Conservation (phyloP, 2,113 vertebrate genomes). For the Nycticryphes semicollaris region DNA sequence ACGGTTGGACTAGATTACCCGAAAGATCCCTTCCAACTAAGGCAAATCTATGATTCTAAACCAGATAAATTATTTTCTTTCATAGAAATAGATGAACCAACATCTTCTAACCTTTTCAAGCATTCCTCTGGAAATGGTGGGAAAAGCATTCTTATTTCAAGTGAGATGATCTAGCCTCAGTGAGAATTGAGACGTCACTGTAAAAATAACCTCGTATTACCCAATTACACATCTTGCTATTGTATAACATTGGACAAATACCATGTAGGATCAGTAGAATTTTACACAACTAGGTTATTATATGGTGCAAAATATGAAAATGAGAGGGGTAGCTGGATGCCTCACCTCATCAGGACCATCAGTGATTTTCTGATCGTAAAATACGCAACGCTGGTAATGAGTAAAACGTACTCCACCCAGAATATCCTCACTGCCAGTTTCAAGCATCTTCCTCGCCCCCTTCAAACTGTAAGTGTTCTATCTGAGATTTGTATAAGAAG, state of each 20-base stretch:
- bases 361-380: not conserved
- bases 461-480: not conserved
- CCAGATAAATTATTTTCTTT: slow-evolving; percentile 6
- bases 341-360: not conserved
- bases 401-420: not conserved
- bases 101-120: slow-evolving; percentile 10
- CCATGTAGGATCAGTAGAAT: not conserved
- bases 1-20: too few species aligned
- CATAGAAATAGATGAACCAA: not conserved
- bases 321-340: not conserved
- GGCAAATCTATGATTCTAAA: not conserved
- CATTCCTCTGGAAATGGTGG: not conserved
- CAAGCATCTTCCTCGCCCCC: not conserved
- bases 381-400: not conserved
- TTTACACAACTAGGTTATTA: not conserved
- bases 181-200: slow-evolving; percentile 9
- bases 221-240: not conserved
- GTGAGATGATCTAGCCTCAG: not conserved
- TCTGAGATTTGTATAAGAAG: not conserved
- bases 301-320: not conserved
- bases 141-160: not conserved
- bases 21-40: too few species aligned
- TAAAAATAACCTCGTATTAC: not conserved
- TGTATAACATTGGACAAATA: not conserved
- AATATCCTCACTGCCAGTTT: not conserved